Base-by-base conservation (phyloP, 2,888 invertebrate species). In the Drosophila melanosoma region DNA sequence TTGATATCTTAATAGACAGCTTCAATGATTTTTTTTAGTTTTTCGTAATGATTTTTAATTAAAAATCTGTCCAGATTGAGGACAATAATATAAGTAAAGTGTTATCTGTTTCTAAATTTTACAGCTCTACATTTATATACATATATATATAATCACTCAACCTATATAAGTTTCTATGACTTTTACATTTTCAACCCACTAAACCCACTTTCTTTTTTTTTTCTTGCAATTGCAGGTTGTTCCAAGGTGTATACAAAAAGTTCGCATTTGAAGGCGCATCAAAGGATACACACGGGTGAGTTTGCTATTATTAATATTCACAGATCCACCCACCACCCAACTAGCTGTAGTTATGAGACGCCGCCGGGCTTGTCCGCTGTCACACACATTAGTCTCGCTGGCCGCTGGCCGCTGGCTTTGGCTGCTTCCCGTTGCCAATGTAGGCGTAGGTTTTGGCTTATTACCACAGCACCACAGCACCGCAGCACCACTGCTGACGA, bases 221-320 rank as follows among this genome's bases (percentile, higher is more conserved):
- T 38, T 23, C 0, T n/a, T 45, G 15, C 29, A 7, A 32, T 70
- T 74, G 11, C 79, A 88, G 99, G 98, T 93, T 99, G 99, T 94
- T 95, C 97, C 91, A 99, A 99, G 95, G 98, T 98, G 82, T 99
- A 99, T 94, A 99, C 99, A 83, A 99, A 99, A 95, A 98, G 98
- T 94, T 99, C 98, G 90, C 99, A 99, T 94, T 95, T 99, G 83
- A 99, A 99, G 94, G 99, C 99, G 81, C 99, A 99, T 94, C 98
- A 99, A 94, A 95, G 99, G 94, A 98, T 99, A 94, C 99, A 99
- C 93, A 99, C 99, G 94, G 98, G 98, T 98, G 95, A 95, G 86
- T 84, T 57, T 56, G 23, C 62, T 53, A 53, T 67, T 69, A 73
- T 79, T 76, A 65, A 74, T 78, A 57, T 42, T 42, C 20, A 64